Evolutionary conservation across 2,888 invertebrate species (phyloP).

Genomic region (Dolomedes plantarius): DNA sequence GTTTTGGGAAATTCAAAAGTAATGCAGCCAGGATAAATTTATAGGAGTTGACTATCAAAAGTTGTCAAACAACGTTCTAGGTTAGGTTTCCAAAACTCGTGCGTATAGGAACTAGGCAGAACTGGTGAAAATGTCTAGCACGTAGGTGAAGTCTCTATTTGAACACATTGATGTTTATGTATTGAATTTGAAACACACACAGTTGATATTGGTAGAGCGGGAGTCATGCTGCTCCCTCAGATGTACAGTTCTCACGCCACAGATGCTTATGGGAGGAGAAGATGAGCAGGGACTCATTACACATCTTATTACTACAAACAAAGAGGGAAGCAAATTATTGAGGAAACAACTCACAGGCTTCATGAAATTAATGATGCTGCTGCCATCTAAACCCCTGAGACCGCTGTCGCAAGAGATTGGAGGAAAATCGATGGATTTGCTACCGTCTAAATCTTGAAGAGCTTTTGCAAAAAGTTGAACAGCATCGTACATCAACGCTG

Average conservation of each 20-base stretch:
- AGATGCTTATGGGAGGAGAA: neutral
- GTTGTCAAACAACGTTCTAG: neutral
- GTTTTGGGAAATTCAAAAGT: neutral
- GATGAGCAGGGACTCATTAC: slow-evolving; percentile 4
- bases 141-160: neutral
- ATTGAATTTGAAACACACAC: slow-evolving; percentile 1
- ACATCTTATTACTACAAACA: neutral
- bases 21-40: neutral
- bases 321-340: neutral
- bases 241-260: neutral
- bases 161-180: neutral
- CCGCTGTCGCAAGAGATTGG: slow-evolving; percentile 73
- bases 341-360: slow-evolving; percentile 84
- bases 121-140: neutral
- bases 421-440: slow-evolving; percentile 76
- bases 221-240: slow-evolving; percentile 8
- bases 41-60: neutral
- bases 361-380: slow-evolving; percentile 96
- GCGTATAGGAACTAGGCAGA: neutral
- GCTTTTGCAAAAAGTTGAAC: slow-evolving; percentile 95
- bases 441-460: slow-evolving; percentile 91
- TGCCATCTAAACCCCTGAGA: slow-evolving; percentile 89
- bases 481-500: slow-evolving; percentile 96
- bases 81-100: neutral
- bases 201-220: neutral